These are phyloP conservation scores for Noturus placidus DNA, from an alignment of 2,113 vertebrate genomes.

Conservation along the genomic window DNA sequence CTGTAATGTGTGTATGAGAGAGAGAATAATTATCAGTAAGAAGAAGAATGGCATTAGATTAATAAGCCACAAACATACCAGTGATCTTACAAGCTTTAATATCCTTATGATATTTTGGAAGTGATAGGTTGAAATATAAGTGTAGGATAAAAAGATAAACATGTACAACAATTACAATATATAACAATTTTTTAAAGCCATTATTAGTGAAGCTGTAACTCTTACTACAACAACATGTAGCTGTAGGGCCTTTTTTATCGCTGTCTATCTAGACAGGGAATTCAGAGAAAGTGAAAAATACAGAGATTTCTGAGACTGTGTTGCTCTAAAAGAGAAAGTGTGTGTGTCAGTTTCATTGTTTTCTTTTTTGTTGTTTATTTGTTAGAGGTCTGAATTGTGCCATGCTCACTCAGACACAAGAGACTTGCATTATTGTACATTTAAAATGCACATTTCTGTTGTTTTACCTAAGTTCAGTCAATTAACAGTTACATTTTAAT, in stretches of 20 bases:
- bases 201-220: constrained; percentile 30
- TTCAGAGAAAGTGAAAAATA: no score
- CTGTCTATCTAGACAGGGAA: no score
- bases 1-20: not conserved
- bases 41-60: constrained; percentile 60
- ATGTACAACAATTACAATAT: not conserved
- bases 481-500: not conserved
- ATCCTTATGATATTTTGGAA: constrained; percentile 66
- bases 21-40: constrained; percentile 19
- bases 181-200: constrained; percentile 26
- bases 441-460: not conserved
- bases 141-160: constrained; percentile 40
- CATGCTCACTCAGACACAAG: not conserved
- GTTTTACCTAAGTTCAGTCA: not conserved
- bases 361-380: not conserved
- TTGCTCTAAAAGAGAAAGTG: not conserved
- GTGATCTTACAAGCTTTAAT: constrained; percentile 59
- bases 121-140: constrained; percentile 68
- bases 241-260: not conserved
- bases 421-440: not conserved
- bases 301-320: not conserved
- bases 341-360: not conserved
- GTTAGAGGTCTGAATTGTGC: not conserved
- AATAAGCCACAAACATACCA: not conserved
- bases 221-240: constrained; percentile 38